Percentiles rank a stretch among this genome's conserved stretches.
Evolutionary conservation across 2,113 vertebrate species (phyloP).

Genomic region (Syngnathus floridae): DNA sequence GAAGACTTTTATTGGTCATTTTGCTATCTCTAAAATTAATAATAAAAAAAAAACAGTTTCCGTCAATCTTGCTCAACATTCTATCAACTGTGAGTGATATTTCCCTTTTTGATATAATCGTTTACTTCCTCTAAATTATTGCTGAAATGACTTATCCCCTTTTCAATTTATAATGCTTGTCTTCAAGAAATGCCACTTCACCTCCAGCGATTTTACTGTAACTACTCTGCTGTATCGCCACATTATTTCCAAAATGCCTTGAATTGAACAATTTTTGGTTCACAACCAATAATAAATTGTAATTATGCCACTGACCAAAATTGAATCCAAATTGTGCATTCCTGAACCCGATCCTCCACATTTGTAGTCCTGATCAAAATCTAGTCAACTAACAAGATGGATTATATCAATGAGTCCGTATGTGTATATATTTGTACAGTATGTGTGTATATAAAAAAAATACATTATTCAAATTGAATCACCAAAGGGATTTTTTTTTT

Average conservation of each 20-base stretch:
- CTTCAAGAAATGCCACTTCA: neutral
- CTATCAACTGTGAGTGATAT: neutral
- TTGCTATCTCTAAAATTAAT: neutral
- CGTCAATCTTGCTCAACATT: neutral
- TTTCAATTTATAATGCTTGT: no score
- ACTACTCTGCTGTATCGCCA: neutral
- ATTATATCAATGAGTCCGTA: slow-evolving; percentile 34
- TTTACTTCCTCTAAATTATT: neutral
- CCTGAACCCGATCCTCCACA: slow-evolving; percentile 10
- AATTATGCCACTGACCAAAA: neutral
- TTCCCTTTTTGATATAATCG: neutral
- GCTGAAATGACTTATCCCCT: neutral
- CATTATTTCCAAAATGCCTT: neutral
- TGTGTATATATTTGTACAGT: slow-evolving; percentile 52
- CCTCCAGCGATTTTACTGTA: neutral
- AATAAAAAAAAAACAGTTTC: no score
- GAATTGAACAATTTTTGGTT: neutral
- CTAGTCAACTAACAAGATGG: slow-evolving; percentile 49
- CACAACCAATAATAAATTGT: neutral
- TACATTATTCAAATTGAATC: slow-evolving; percentile 69
- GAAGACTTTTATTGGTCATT: neutral
- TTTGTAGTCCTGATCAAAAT: slow-evolving; percentile 21
- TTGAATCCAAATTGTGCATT: neutral
- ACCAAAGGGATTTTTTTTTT: slow-evolving; percentile 64
- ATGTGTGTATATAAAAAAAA: slow-evolving; percentile 65